Conservation (phyloP, 2,797 vertebrate genomes). For the Eutrigla gurnardus region DNA sequence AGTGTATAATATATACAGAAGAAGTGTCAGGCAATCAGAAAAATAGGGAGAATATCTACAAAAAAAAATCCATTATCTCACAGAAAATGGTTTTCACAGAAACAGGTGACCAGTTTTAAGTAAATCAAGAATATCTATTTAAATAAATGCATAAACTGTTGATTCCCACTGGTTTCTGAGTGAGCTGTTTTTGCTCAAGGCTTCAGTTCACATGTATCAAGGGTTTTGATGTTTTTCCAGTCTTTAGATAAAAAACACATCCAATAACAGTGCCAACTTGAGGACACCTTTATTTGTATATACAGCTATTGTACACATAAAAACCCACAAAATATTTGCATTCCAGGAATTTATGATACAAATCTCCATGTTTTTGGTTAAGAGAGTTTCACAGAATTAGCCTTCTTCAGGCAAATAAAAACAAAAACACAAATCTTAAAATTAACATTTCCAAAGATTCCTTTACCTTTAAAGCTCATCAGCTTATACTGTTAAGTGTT, state of each 20-base stretch:
- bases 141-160: background rate
- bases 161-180: background rate
- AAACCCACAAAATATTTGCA: conserved; percentile 82
- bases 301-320: conserved; percentile 84
- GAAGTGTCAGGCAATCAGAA: background rate
- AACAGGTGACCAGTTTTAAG: background rate
- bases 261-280: conserved; percentile 62
- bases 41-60: background rate
- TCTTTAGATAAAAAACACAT: conserved; percentile 31
- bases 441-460: conserved; percentile 69
- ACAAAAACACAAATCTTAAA: conserved; percentile 78
- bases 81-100: background rate
- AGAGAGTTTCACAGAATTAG: conserved; percentile 79
- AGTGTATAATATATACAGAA: background rate
- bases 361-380: conserved; percentile 80
- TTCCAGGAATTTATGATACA: conserved; percentile 78
- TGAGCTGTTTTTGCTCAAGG: background rate
- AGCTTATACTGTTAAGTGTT: conserved; percentile 52
- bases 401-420: conserved; percentile 73
- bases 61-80: background rate
- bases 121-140: background rate
- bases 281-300: conserved; percentile 84
- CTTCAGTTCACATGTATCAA: background rate
- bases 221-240: background rate
- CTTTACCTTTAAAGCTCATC: conserved; percentile 67